Percentiles rank a stretch among this genome's conserved stretches.
phyloP scores from a whole-genome alignment of 2,797 vertebrate species.

The Luscinia megarhynchos region DNA sequence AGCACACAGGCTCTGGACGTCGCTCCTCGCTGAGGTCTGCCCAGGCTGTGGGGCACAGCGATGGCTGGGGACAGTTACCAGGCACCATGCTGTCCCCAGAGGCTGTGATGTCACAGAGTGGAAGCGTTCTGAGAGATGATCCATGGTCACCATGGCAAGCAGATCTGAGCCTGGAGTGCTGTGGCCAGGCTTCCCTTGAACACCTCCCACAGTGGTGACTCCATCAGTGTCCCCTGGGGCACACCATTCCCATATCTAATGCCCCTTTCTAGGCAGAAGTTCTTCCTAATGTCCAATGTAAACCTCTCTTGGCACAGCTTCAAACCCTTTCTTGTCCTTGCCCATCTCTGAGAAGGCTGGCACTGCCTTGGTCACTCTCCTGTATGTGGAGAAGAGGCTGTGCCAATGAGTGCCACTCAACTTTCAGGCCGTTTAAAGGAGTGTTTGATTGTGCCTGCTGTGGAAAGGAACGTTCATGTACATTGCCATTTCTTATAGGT shows the following conservation, averaged over 20 bases:
- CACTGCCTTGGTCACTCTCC: accelerated
- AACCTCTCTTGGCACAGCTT: not conserved
- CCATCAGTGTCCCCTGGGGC: accelerated
- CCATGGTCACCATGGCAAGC: not conserved
- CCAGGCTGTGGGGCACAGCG: accelerated
- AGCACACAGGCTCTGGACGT: not conserved
- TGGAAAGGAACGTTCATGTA: not conserved
- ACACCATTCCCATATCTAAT: not conserved
- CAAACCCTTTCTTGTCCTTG: not conserved
- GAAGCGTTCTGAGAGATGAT: accelerated
- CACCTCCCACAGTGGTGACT: accelerated
- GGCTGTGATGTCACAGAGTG: not conserved
- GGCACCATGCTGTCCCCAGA: not conserved
- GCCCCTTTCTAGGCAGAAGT: not conserved
- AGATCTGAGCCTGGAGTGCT: accelerated
- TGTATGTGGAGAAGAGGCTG: no score
- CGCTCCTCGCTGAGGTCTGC: accelerated
- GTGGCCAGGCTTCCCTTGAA: accelerated
- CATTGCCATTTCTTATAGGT: not conserved
- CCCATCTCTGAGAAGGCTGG: not conserved
- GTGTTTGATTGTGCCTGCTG: not conserved
- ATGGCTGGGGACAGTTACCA: not conserved
- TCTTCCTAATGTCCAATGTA: not conserved
- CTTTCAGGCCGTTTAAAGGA: not conserved
- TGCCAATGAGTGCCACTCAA: not conserved